Conservation (phyloP, 1,140 invertebrate genomes). For the Manduca sexta region DNA sequence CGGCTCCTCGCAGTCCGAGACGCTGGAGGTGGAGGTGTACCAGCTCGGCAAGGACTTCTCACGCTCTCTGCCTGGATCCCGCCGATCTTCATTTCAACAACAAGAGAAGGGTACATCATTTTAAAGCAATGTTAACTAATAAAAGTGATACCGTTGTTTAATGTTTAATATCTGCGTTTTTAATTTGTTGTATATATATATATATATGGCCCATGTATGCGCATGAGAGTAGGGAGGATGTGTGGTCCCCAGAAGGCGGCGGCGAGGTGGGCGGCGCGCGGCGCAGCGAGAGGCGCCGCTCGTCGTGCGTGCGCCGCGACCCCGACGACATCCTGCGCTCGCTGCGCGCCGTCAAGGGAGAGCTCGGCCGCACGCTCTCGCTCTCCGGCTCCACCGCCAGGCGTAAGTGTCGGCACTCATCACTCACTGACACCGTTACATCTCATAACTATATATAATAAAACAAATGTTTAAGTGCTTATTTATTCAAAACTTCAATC, state of each 20-base stretch:
- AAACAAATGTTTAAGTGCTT: neutral
- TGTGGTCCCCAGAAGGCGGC: conserved; percentile 17
- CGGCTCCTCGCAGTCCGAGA: conserved; percentile 89
- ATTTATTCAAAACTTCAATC: neutral
- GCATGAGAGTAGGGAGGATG: neutral
- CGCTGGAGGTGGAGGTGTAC: conserved; percentile 88
- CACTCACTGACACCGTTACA: neutral
- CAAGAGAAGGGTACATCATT: conserved; percentile 45
- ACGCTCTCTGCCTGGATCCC: conserved; percentile 85
- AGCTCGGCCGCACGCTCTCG: conserved; percentile 85
- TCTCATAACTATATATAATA: too few relatives aligned
- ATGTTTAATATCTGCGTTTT: too few relatives aligned
- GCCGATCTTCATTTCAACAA: conserved; percentile 87
- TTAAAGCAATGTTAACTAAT: too few relatives aligned
- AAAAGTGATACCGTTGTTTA: too few relatives aligned
- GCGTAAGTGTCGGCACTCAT: conserved; percentile 46
- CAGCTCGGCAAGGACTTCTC: conserved; percentile 90
- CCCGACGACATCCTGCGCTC: conserved; percentile 87
- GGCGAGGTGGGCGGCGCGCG: conserved; percentile 31
- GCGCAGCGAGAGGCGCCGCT: conserved; percentile 81
- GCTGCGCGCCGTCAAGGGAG: conserved; percentile 85
- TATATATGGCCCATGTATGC: neutral
- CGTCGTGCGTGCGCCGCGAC: conserved; percentile 84
- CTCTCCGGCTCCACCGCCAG: conserved; percentile 75
- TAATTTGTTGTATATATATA: too few relatives aligned